Evolutionary conservation across 35 echinoderm and acorn worm species (phyloP).

Genomic region (Hemicentrotus pulcherrimus): DNA sequence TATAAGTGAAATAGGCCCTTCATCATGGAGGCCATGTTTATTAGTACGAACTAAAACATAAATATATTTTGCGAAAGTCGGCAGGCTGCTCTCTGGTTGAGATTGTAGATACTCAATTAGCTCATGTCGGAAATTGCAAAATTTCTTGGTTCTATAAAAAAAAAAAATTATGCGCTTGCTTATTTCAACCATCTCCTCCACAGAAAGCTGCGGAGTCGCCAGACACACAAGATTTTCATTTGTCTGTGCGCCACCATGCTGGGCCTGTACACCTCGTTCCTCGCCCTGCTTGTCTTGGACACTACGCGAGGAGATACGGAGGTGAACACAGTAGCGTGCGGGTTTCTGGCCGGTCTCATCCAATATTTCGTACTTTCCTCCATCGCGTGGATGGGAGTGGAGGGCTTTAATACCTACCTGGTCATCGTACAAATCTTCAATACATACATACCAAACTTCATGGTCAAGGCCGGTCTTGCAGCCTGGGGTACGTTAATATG

Average conservation of each 20-base stretch:
- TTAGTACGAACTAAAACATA: background rate
- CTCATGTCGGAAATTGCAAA: too few relatives aligned
- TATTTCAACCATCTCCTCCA: background rate
- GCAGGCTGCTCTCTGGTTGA: too few relatives aligned
- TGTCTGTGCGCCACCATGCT: conserved; percentile 33
- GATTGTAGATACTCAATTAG: too few relatives aligned
- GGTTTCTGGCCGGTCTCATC: conserved; percentile 62
- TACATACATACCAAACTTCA: conserved; percentile 60
- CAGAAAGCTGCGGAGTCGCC: conserved; percentile 36
- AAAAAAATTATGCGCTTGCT: too few relatives aligned
- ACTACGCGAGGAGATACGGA: background rate
- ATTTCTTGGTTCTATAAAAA: too few relatives aligned
- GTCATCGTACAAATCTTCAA: conserved; percentile 71
- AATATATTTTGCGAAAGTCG: background rate
- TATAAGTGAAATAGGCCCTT: background rate
- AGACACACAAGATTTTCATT: conserved; percentile 35
- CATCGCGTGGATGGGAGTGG: conserved; percentile 75
- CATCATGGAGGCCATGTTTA: background rate
- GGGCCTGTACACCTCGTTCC: background rate
- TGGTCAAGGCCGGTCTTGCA: conserved; percentile 65
- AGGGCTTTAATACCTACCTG: conserved; percentile 70
- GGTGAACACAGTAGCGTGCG: conserved; percentile 20
- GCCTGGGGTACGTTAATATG: conserved; percentile 67
- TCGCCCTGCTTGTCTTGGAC: conserved; percentile 24
- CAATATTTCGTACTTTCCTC: conserved; percentile 75